These are phyloP conservation scores for Drosophila mettleri DNA, from an alignment of 2,888 invertebrate genomes.

Conservation along the genomic window DNA sequence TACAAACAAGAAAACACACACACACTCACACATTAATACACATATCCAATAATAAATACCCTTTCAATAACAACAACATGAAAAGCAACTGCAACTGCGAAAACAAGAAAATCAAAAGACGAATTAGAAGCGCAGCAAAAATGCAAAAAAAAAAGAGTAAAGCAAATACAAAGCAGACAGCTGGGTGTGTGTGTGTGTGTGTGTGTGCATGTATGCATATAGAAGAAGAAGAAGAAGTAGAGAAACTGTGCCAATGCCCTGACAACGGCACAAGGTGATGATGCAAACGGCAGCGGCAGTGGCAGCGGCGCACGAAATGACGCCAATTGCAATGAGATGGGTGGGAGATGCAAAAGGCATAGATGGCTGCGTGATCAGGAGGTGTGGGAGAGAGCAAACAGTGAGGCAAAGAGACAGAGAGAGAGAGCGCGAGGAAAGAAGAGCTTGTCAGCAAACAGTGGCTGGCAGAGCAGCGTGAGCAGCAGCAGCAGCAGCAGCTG, in stretches of 20 bases:
- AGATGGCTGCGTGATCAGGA: not conserved
- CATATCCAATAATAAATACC: constrained; percentile 29
- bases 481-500: not conserved
- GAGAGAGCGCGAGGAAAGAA: not conserved
- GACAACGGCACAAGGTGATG: constrained; percentile 84
- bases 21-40: not conserved
- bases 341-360: constrained; percentile 26
- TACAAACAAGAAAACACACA: not conserved
- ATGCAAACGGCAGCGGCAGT: constrained; percentile 73
- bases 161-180: constrained; percentile 29
- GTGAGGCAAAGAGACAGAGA: not conserved
- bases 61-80: constrained; percentile 31
- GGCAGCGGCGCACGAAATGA: constrained; percentile 58
- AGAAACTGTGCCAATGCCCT: constrained; percentile 84
- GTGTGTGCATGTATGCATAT: constrained; percentile 27
- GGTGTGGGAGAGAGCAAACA: not conserved
- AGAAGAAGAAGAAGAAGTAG: constrained; percentile 49
- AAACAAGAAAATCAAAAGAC: constrained; percentile 60
- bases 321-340: constrained; percentile 66
- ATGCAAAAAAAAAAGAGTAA: constrained; percentile 47
- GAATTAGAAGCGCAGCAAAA: constrained; percentile 45
- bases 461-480: not conserved
- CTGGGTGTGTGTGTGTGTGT: constrained; percentile 22
- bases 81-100: constrained; percentile 39
- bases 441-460: not conserved